phyloP scores from a whole-genome alignment of 2,113 vertebrate genomes.

The Pan troglodytes region NHGRI_mPanTro3-v2.1_pri NC_072402.2:52448001-52448500 shows the following conservation, averaged over 20 bases:
- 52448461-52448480: background rate
- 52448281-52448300: background rate
- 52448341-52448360: background rate
- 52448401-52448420: background rate
- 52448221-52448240: background rate
- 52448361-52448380: background rate
- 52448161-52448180: no score
- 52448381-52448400: background rate
- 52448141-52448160: no score
- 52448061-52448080: no score
- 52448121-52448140: no score
- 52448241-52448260: background rate
- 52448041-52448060: no score
- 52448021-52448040: no score
- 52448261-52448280: background rate
- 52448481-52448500: background rate
- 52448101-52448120: no score
- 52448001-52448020: no score
- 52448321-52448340: background rate
- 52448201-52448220: background rate
- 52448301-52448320: background rate
- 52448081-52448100: no score
- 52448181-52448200: background rate
- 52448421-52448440: background rate
- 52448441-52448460: background rate